Base-by-base conservation (phyloP, 2,888 invertebrate species). In the Siphlonurus alternatus region DNA sequence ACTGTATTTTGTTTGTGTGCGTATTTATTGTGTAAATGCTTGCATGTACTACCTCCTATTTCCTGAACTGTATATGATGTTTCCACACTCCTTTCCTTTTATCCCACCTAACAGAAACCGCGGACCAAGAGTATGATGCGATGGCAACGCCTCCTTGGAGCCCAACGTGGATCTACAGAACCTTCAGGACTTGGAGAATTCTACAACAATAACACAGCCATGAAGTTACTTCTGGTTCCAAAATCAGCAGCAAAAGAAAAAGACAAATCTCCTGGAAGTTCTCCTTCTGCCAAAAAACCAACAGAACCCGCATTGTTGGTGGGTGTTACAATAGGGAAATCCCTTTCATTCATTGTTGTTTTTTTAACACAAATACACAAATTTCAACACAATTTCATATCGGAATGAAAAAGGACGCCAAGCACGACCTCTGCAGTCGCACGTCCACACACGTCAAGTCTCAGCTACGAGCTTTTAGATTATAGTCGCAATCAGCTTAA, bases 171-270 rank as follows among this genome's bases (percentile, higher is more conserved):
- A 20, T 5, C 5, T 7, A 22, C 7, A 7, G 56, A 56, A 22
- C 56, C 56, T 7, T 18, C 56, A 22, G 56, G 19, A 7, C n/a
- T 56, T 5, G 20, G 22, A 7, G 56, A 56, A 22, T 56, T 18
- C n/a, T 56, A 56, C 56, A 56, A 56, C 56, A 56, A 56, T 22
- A 56, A 56, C n/a, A n/a, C n/a, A 56, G 56, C 56, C 5, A 56
- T 56, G 56, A 56, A 56, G 56, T 22, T 56, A 22, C 22, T 56
- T n/a, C 56, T 56, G 5, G 56, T 56, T n/a, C 56, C 56, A 5
- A 56, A 56, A 22, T 18, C 56, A 20, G 5, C 19, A 18, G 56
- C 7, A 20, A 5, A 10, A 22, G 56, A 10, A 22, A 56, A 56
- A 56, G 22, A 22, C 7, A 56, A 22, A 22, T 3, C 5, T 18